Conservation (phyloP, 2,797 vertebrate genomes). For the Ceryle rudis region DNA sequence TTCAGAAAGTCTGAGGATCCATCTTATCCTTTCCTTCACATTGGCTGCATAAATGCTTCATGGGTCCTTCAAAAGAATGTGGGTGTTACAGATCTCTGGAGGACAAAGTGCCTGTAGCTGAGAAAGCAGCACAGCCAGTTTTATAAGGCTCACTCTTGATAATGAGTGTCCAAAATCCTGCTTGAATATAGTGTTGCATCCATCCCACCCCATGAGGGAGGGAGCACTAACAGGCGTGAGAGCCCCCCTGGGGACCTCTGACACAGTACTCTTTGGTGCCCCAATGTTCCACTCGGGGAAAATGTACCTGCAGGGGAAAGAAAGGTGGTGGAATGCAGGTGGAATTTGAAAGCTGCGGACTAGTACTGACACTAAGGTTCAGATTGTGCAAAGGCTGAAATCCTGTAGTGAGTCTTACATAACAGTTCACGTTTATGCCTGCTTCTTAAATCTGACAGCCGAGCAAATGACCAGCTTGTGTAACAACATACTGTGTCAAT, state of each 20-base stretch:
- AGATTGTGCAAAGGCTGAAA: background rate
- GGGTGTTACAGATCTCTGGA: background rate
- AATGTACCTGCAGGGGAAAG: background rate
- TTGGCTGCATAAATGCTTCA: background rate
- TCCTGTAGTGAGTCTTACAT: background rate
- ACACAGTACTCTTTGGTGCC: background rate
- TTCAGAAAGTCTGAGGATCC: background rate
- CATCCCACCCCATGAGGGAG: too few species aligned
- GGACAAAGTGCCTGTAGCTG: background rate
- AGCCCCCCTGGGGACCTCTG: background rate
- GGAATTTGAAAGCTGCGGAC: background rate
- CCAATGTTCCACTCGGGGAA: background rate
- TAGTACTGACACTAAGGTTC: background rate
- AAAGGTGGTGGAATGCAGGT: background rate
- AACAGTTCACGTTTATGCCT: accelerated
- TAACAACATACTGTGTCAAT: background rate
- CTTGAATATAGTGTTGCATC: background rate
- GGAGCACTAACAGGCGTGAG: background rate
- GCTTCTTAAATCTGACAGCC: background rate
- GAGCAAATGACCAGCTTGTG: background rate
- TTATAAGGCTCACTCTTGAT: background rate
- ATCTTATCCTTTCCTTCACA: background rate
- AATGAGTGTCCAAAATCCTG: accelerated
- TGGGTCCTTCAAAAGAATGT: background rate
- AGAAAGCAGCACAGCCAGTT: background rate